A percentile compares a stretch with the other conserved stretches of the same genome.
Evolutionary conservation across 2,888 invertebrate species (phyloP).

Genomic region (Idaea aversata): DNA sequence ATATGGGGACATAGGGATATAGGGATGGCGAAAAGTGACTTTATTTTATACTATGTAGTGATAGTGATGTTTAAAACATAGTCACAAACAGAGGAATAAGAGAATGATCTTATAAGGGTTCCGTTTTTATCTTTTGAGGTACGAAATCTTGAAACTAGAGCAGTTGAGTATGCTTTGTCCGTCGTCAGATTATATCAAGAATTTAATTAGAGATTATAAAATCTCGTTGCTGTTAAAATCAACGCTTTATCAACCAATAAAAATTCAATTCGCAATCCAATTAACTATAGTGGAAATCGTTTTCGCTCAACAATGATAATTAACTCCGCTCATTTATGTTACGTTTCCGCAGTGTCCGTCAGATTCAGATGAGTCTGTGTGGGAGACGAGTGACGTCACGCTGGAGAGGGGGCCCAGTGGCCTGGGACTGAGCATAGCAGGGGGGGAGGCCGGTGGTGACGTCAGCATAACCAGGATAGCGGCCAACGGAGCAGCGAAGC

Average conservation of each 20-base stretch:
- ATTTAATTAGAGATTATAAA: background rate
- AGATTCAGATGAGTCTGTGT: conserved; percentile 85
- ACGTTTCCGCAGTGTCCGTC: conserved; percentile 48
- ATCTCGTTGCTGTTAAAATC: background rate
- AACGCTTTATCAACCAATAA: background rate
- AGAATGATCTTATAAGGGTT: no score
- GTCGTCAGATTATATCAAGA: no score
- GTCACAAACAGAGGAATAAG: no score
- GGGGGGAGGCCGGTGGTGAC: conserved; percentile 96
- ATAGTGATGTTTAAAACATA: no score
- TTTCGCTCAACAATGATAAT: background rate
- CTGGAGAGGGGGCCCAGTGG: conserved; percentile 94
- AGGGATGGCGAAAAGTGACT: no score
- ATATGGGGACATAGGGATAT: no score
- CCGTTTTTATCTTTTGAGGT: no score
- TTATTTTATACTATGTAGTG: no score
- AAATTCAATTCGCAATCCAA: background rate
- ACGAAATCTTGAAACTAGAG: no score
- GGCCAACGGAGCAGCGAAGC: conserved; percentile 94
- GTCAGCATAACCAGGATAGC: conserved; percentile 99
- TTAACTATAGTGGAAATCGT: conserved; percentile 1
- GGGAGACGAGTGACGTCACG: conserved; percentile 95
- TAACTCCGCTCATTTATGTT: conserved; percentile 14
- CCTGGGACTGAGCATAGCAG: conserved; percentile 98
- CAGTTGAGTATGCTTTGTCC: no score